Percentiles rank a stretch among this genome's conserved stretches.
These are phyloP conservation scores for Eucera pruinosa DNA, from an alignment of 2,888 invertebrate species.

Conservation along the genomic window DNA sequence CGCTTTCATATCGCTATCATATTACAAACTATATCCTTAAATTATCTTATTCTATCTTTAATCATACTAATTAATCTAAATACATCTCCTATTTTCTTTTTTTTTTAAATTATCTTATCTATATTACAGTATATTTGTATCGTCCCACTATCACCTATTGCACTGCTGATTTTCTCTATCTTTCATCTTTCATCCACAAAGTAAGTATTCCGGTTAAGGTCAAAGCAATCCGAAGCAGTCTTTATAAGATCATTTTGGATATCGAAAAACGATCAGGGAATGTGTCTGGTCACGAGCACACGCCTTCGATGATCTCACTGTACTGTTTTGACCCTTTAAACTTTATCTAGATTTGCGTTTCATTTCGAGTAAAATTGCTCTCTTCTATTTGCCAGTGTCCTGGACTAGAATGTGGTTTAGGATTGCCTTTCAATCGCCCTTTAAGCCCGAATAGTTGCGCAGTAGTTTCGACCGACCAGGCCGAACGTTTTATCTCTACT, in stretches of 20 bases:
- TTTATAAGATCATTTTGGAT: not conserved
- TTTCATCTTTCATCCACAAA: no score
- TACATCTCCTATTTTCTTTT: no score
- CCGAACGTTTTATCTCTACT: conserved; percentile 12
- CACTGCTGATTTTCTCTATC: no score
- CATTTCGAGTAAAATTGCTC: conserved; percentile 16
- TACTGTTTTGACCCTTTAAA: conserved; percentile 1
- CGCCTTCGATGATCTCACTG: not conserved
- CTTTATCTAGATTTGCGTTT: not conserved
- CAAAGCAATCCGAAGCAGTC: no score
- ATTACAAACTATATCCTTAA: no score
- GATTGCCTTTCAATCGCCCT: conserved; percentile 5
- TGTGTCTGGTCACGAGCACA: not conserved
- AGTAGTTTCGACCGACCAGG: not conserved
- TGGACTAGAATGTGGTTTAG: conserved; percentile 19
- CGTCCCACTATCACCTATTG: no score
- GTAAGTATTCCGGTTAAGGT: no score
- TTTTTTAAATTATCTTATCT: no score
- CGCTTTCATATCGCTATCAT: no score
- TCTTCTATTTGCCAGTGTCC: conserved; percentile 13
- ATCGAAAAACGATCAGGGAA: not conserved
- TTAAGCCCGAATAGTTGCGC: conserved; percentile 10
- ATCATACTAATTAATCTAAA: no score
- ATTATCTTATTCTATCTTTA: no score
- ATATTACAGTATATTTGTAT: no score